These are phyloP conservation scores for Apoda limacodes DNA, from an alignment of 2,888 invertebrate species.

Conservation along the genomic window DNA sequence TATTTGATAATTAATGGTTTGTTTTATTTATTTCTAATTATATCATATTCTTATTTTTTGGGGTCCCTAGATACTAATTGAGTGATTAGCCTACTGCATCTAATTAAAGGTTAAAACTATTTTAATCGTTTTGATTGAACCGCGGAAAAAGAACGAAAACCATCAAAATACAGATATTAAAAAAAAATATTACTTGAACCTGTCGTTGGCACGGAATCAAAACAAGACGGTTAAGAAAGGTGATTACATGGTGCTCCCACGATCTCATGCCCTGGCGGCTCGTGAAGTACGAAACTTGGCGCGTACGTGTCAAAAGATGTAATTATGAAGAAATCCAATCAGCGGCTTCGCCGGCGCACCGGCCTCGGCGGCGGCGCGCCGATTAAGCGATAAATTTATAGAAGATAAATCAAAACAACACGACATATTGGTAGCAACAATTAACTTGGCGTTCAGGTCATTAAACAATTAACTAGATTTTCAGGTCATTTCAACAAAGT, in stretches of 20 bases:
- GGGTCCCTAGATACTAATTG: no score
- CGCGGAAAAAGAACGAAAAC: no score
- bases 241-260: constrained; percentile 68
- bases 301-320: constrained; percentile 68
- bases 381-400: constrained; percentile 64
- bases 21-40: no score
- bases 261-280: constrained; percentile 59
- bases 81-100: no score
- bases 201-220: constrained; percentile 46
- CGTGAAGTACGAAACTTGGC: constrained; percentile 62
- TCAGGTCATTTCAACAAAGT: no score
- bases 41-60: no score
- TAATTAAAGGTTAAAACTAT: no score
- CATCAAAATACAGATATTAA: no score
- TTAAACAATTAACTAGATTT: no score
- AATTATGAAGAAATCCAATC: constrained; percentile 70
- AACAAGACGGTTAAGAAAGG: constrained; percentile 62
- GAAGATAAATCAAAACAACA: constrained; percentile 58
- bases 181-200: no score
- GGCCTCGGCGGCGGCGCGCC: constrained; percentile 42
- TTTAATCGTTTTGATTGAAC: no score
- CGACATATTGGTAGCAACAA: constrained; percentile 60
- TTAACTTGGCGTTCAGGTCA: constrained; percentile 31
- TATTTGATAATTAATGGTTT: no score
- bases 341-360: constrained; percentile 34